These are phyloP conservation scores for Agonopterix heracliana DNA, from an alignment of 2,888 invertebrate species.

Conservation along the genomic window DNA sequence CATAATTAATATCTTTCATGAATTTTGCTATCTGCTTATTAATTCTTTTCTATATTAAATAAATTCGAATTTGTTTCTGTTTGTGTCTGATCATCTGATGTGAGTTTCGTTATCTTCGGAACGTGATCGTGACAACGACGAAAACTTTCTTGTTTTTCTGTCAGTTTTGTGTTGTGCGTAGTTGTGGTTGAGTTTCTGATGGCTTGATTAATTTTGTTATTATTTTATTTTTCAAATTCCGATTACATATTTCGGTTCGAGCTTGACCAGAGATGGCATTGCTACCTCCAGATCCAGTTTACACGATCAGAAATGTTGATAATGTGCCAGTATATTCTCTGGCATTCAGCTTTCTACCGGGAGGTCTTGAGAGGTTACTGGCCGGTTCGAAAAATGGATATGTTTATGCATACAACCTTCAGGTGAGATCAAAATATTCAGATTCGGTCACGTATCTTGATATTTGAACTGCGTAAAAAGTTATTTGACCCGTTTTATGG, in stretches of 20 bases:
- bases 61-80: no score
- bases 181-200: constrained; percentile 70
- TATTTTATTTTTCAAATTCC: constrained; percentile 64
- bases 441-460: constrained; percentile 3
- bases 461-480: background rate
- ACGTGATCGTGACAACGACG: constrained; percentile 10
- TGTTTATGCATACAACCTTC: constrained; percentile 87
- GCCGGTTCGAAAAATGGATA: constrained; percentile 85
- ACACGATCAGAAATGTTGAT: constrained; percentile 80
- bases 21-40: background rate
- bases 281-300: constrained; percentile 86
- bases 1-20: background rate
- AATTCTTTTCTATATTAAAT: background rate
- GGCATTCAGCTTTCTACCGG: constrained; percentile 79
- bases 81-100: no score
- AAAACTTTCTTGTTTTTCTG: constrained; percentile 48
- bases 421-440: constrained; percentile 73
- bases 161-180: constrained; percentile 77
- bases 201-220: constrained; percentile 67
- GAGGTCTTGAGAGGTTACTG: constrained; percentile 79
- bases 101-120: constrained; percentile 4
- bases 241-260: constrained; percentile 61
- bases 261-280: constrained; percentile 80
- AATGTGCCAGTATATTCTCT: constrained; percentile 84
- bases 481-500: constrained; percentile 14